Evolutionary conservation across 1,140 invertebrate species (phyloP).

Genomic region (Euura saliciscinereae): DNA sequence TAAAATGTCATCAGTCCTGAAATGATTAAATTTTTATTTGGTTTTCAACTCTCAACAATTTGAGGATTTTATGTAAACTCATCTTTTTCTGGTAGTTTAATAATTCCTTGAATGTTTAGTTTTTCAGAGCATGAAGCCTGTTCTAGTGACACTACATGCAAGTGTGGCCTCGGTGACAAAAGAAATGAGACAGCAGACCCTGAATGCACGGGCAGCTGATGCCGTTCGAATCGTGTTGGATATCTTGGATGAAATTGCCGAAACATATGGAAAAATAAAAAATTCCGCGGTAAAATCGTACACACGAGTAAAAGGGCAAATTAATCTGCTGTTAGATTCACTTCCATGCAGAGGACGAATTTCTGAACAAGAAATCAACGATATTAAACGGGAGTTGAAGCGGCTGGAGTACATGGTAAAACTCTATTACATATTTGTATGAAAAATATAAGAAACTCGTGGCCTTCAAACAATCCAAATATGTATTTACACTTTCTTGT

Average conservation of each 20-base stretch:
- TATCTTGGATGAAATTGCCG: conserved; percentile 40
- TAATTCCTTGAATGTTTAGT: no score
- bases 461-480: no score
- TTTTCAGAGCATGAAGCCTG: no score
- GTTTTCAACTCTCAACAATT: no score
- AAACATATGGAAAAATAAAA: conserved; percentile 22
- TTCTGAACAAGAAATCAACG: conserved; percentile 48
- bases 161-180: conserved; percentile 5
- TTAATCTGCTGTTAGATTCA: conserved; percentile 39
- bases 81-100: no score
- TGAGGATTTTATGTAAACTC: no score
- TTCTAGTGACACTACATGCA: not conserved
- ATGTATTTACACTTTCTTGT: not conserved
- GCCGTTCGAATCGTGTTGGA: conserved; percentile 38
- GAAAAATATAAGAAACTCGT: not conserved
- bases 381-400: conserved; percentile 47
- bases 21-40: no score
- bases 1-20: no score
- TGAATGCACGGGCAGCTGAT: conserved; percentile 44
- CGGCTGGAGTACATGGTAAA: conserved; percentile 35
- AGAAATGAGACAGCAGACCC: conserved; percentile 30
- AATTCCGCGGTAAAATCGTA: conserved; percentile 23
- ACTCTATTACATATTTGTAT: not conserved
- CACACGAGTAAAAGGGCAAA: conserved; percentile 23
- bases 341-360: conserved; percentile 40